Base-by-base conservation (phyloP, 1,140 invertebrate species). In the Plectrocnemia conspersa region DNA sequence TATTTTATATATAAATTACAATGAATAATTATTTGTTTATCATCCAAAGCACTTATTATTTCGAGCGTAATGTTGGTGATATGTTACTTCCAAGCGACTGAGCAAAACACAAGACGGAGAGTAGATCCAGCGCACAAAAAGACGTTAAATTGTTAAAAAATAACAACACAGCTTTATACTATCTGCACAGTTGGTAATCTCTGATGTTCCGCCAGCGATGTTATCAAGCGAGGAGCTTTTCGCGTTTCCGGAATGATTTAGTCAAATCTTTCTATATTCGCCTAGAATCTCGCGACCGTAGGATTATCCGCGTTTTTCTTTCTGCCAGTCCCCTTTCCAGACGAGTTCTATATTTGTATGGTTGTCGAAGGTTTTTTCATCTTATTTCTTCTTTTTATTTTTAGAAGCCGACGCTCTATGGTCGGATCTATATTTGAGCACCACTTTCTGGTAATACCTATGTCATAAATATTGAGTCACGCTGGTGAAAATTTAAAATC, bases 241-340 rank as follows among this genome's bases (percentile, higher is more conserved):
- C 19, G 33, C 32, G 47, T 32, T 50, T 32, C 16, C 35, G 13
- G 47, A 50, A 50, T 50, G 47, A 50, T 50, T 38, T 38, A 38
- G 33, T 35, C 33, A 38, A 38, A 50, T 38, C 47, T 50, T 50
- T 27, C 33, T 38, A n/a, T n/a, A 38, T 50, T 50, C 47, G 47
- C 38, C 47, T 35, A 25, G 22, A 29, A 29, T 38, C 47, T 27
- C 47, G 40, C 33, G 47, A 33, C 47, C 16, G 33, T 38, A 33
- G 25, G 47, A 33, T 50, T 50, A 50, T 50, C 47, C 32, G 9
- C 27, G 47, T 35, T 50, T 23, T 50, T 50, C 38, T 33, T 48
- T n/a, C 23, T 45, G n/a, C n/a, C n/a, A n/a, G n/a, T n/a, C n/a
- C n/a, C n/a, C n/a, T 45, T 11, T 24, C 15, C 35, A n/a, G 4